Conservation (phyloP, 2,113 vertebrate species). For the Chlamydotis undulata region DNA sequence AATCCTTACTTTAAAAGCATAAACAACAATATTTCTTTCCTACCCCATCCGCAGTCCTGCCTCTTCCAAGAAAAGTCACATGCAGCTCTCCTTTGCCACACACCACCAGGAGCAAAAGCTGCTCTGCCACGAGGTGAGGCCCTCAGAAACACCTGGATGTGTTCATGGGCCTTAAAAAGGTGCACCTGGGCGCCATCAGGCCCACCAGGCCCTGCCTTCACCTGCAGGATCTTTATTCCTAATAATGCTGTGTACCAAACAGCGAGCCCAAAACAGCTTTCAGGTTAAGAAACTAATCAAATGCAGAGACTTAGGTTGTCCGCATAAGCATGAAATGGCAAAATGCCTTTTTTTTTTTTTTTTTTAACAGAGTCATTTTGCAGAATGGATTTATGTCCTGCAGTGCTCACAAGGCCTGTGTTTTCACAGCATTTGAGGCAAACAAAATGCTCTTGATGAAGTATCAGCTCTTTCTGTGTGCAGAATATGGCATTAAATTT, state of each 20-base stretch:
- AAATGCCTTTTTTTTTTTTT: neutral
- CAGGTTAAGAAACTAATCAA: neutral
- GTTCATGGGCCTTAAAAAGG: neutral
- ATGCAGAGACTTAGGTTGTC: neutral
- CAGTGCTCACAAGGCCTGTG: conserved; percentile 47
- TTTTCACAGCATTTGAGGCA: conserved; percentile 55
- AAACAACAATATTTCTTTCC: neutral
- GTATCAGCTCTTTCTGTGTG: conserved; percentile 45
- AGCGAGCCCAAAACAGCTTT: neutral
- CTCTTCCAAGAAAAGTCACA: fast-evolving
- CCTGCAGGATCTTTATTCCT: neutral
- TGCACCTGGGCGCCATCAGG: neutral
- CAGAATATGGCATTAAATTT: conserved; percentile 73
- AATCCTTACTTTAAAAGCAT: neutral
- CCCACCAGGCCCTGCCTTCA: neutral
- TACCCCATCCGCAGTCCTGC: neutral
- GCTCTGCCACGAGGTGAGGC: neutral
- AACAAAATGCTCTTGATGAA: conserved; percentile 51
- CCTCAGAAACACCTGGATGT: neutral
- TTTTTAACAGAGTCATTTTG: conserved; percentile 17
- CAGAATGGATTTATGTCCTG: conserved; percentile 18
- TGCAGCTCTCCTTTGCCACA: fast-evolving
- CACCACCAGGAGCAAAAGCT: neutral
- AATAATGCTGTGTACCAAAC: neutral
- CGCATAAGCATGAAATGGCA: conserved; percentile 30